Percentiles rank a stretch among this genome's conserved stretches.
Evolutionary conservation across 1,140 invertebrate species (phyloP).

Genomic region (Drosophila truncata): DNA sequence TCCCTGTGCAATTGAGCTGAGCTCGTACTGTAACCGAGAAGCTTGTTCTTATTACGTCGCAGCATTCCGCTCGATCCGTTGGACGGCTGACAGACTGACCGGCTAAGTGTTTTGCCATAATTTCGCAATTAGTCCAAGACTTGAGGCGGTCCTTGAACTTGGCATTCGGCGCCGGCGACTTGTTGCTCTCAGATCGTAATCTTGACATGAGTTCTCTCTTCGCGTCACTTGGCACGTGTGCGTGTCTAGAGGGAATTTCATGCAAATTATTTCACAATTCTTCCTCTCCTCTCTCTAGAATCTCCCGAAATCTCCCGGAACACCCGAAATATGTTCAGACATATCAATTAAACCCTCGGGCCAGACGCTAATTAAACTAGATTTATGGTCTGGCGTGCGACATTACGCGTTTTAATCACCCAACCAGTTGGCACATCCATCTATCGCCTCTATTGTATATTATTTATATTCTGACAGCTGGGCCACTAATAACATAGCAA

Average conservation of each 20-base stretch:
- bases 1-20: conserved; percentile 6
- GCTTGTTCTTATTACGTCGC: conserved; percentile 64
- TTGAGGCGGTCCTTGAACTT: conserved; percentile 75
- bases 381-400: conserved; percentile 52
- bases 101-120: conserved; percentile 50
- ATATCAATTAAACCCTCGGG: conserved; percentile 42
- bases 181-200: conserved; percentile 46
- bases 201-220: neutral
- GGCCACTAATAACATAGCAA: conserved; percentile 38
- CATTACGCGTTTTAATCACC: conserved; percentile 41
- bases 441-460: conserved; percentile 7
- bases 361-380: conserved; percentile 49
- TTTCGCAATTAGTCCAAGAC: conserved; percentile 54
- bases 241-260: conserved; percentile 49
- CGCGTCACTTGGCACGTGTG: conserved; percentile 62
- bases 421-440: conserved; percentile 13
- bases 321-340: conserved; percentile 13
- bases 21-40: conserved; percentile 28
- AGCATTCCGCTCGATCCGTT: conserved; percentile 29
- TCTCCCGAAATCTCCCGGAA: neutral
- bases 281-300: neutral
- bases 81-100: conserved; percentile 4
- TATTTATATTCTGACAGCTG: conserved; percentile 30
- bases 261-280: conserved; percentile 41
- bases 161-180: conserved; percentile 50